Conservation (phyloP, 35 echinoderm and acorn worm species). For the Ophiothrix spiculata region DNA sequence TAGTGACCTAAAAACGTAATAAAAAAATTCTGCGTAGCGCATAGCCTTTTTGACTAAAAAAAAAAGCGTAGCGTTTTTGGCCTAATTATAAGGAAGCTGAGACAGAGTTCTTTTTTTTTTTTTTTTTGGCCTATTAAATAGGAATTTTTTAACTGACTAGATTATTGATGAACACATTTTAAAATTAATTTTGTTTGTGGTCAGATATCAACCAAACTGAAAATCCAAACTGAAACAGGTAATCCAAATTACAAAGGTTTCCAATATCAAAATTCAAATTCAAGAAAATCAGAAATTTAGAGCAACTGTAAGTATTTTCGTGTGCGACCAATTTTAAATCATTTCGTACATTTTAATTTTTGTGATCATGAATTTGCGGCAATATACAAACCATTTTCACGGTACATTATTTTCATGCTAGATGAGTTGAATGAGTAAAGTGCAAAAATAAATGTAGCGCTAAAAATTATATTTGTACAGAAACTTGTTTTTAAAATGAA, state of each 20-base stretch:
- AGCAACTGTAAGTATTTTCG: no score
- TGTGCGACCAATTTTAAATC: no score
- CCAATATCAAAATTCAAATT: no score
- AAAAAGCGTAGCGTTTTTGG: no score
- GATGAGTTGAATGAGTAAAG: neutral
- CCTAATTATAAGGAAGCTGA: neutral
- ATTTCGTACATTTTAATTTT: no score
- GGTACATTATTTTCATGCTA: neutral
- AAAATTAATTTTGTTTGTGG: neutral
- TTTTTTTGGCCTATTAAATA: neutral
- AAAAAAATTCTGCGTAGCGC: no score
- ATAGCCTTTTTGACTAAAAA: no score
- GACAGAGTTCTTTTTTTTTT: neutral
- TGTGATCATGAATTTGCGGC: neutral
- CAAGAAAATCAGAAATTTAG: no score
- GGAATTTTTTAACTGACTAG: neutral
- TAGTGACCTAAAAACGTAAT: no score
- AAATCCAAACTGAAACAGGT: no score
- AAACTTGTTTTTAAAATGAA: neutral
- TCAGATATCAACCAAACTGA: neutral
- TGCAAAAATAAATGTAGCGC: no score
- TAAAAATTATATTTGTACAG: constrained; percentile 1
- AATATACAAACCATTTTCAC: neutral
- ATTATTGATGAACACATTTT: neutral
- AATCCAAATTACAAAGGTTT: no score